Base-by-base conservation (phyloP, 2,888 invertebrate species). In the Poecilobothrus nobilitatus region DNA sequence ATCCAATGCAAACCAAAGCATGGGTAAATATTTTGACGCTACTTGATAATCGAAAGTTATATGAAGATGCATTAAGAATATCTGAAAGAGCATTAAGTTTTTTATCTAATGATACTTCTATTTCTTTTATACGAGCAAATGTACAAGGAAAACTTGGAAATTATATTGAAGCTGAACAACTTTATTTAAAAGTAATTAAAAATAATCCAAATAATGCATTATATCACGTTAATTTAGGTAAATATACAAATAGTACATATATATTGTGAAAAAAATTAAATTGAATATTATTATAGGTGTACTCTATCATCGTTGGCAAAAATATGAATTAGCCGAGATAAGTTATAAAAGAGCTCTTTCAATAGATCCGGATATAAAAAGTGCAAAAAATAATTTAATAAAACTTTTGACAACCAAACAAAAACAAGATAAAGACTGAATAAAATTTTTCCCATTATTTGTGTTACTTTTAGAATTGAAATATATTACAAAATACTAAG, bases 1-100 rank as follows among this genome's bases (percentile, higher is more conserved):
- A 91, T 76, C 89, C 91, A 0, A 87, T 86, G 1, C 95, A 97
- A 79, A 84, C 87, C 9, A 88, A 91, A 72, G 93, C 97, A 0
- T 97, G 97, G 97, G 92, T 91, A 65, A 98, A 97, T 78, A 87
- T 93, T 76, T 84, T 97, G 67, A 90, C 96, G 9, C 85, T 96
- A 74, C 81, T 93, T 70, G 94, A 95, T 78, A 90, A 90, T 73
- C 85, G 88, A 72, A 89, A 89, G 83, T 84, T 87, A 74, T 83
- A 86, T 63, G 85, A 89, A 15, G 86, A 89, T 77, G 94, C 94
- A 2, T 81, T 92, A 68, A 83, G 86, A 71, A 79, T 90, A 67
- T 92, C 91, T 9, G 84, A 86, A 21, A 84, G 86, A 73, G 95
- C 92, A 0, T 80, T 96, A 9, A 77, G 80, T 65, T 84, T 88